These are phyloP conservation scores for Pantherophis guttatus DNA, from an alignment of 2,113 vertebrate genomes.

Conservation along the genomic window DNA sequence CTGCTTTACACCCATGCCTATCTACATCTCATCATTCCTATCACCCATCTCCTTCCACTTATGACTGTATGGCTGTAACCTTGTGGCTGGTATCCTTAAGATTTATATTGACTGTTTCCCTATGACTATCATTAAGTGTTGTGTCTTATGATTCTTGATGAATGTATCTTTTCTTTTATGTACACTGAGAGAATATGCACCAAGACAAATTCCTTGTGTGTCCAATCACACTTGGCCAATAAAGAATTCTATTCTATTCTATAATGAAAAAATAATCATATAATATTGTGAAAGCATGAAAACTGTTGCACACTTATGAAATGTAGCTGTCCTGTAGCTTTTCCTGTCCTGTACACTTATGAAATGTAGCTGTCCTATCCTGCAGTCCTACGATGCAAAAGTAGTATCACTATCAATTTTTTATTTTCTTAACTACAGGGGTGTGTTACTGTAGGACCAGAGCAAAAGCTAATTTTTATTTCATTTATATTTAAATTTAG, in stretches of 20 bases:
- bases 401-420: neutral
- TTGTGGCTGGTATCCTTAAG: no score
- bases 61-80: no score
- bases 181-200: no score
- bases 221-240: no score
- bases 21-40: neutral
- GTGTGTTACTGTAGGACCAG: neutral
- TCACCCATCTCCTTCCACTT: no score
- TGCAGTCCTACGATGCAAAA: neutral
- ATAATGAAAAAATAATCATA: neutral
- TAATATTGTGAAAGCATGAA: neutral
- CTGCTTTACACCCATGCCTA: neutral
- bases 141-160: no score
- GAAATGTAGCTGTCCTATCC: neutral
- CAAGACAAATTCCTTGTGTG: no score
- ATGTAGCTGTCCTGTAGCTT: neutral
- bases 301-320: neutral
- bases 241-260: no score
- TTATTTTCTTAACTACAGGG: neutral
- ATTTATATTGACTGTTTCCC: no score
- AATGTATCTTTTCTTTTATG: no score
- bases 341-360: neutral
- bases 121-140: no score
- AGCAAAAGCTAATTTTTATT: neutral
- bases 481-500: neutral